A percentile compares a stretch with the other conserved stretches of the same genome.
These are phyloP conservation scores for Equus przewalskii DNA, from an alignment of 2,113 vertebrate species.

Conservation along the genomic window DNA sequence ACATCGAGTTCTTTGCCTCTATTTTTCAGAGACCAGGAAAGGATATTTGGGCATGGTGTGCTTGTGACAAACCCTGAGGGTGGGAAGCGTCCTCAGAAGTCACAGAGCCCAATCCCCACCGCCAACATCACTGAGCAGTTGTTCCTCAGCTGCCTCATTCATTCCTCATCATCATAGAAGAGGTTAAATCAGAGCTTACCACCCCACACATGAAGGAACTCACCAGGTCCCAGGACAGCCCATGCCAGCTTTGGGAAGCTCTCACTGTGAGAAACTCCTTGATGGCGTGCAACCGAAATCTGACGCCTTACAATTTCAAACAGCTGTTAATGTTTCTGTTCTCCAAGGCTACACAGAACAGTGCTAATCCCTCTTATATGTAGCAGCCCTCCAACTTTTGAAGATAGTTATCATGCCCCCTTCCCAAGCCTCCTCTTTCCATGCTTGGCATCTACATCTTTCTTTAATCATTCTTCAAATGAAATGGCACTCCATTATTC, in stretches of 20 bases:
- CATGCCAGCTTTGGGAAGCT: slow-evolving; percentile 55
- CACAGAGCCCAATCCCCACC: background rate
- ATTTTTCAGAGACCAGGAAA: background rate
- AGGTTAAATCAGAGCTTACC: slow-evolving; percentile 22
- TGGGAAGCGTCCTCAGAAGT: background rate
- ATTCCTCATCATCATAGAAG: slow-evolving; percentile 34
- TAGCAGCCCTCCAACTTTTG: slow-evolving; percentile 54
- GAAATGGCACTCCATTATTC: background rate
- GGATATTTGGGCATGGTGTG: background rate
- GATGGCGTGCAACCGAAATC: slow-evolving; percentile 64
- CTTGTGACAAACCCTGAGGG: background rate
- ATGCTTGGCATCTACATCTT: background rate
- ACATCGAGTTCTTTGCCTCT: background rate
- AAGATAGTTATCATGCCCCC: background rate
- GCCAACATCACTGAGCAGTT: slow-evolving; percentile 57
- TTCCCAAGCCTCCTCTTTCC: background rate
- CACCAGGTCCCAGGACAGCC: background rate
- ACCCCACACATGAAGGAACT: slow-evolving; percentile 41
- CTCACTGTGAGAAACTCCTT: slow-evolving; percentile 64
- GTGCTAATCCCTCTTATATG: slow-evolving; percentile 70
- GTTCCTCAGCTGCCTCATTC: slow-evolving; percentile 72
- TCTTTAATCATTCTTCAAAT: slow-evolving; percentile 51
- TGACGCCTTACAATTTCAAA: slow-evolving; percentile 72
- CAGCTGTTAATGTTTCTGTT: slow-evolving; percentile 84
- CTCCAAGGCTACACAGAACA: slow-evolving; percentile 78